phyloP scores from a whole-genome alignment of 2,113 vertebrate species.

The Cochlearius cochlearius region DNA sequence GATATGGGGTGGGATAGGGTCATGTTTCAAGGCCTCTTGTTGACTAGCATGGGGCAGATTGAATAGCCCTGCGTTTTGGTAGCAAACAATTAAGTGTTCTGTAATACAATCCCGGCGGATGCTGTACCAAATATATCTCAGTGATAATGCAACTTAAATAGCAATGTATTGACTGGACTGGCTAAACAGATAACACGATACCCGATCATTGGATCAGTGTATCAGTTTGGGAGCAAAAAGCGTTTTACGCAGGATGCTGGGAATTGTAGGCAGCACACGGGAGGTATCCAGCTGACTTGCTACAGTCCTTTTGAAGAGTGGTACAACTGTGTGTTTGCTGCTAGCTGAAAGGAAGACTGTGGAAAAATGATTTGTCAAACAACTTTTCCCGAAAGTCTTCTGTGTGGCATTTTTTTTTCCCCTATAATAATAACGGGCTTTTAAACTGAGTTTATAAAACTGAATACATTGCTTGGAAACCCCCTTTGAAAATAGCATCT shows the following conservation, averaged over 20 bases:
- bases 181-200: slow-evolving; percentile 31
- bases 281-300: fast-evolving
- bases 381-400: background rate
- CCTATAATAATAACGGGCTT: fast-evolving
- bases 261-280: background rate
- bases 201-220: background rate
- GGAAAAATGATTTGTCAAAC: background rate
- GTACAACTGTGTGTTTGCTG: background rate
- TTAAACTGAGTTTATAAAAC: background rate
- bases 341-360: background rate
- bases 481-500: background rate
- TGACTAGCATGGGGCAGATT: background rate
- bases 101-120: slow-evolving; percentile 24
- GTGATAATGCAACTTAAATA: slow-evolving; percentile 36
- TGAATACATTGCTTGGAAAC: background rate
- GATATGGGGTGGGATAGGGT: background rate
- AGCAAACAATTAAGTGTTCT: slow-evolving; percentile 17
- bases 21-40: background rate
- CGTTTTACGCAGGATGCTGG: background rate
- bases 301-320: background rate
- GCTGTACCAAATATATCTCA: background rate
- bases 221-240: background rate
- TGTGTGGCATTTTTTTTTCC: too few relatives aligned
- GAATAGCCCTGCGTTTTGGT: background rate
- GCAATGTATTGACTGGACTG: background rate